These are phyloP conservation scores for Spongilla lacustris DNA, from an alignment of 37 sponge, comb jelly and placozoan genomes.

Conservation along the genomic window DNA sequence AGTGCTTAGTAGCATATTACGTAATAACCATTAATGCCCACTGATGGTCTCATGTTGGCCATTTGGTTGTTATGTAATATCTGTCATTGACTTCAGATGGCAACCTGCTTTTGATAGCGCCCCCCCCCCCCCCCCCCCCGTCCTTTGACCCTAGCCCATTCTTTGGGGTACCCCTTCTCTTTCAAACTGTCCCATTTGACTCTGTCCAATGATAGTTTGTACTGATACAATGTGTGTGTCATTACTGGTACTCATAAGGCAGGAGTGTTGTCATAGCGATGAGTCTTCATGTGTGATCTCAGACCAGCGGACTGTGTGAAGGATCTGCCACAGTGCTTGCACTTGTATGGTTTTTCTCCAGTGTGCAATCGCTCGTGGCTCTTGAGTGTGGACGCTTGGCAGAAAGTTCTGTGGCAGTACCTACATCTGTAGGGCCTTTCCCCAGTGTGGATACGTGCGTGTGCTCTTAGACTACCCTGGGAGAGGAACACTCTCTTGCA, in stretches of 20 bases:
- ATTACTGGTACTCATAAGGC: background rate
- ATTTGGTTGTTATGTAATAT: too few species aligned
- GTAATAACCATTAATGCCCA: too few species aligned
- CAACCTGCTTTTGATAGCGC: too few species aligned
- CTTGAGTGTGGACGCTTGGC: constrained; percentile 63
- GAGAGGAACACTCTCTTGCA: constrained; percentile 72
- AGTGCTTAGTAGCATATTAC: too few species aligned
- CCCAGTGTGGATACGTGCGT: constrained; percentile 78
- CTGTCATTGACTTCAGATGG: too few species aligned
- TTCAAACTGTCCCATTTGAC: too few species aligned
- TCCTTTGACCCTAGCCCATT: too few species aligned
- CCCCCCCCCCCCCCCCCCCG: too few species aligned
- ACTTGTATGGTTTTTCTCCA: constrained; percentile 84
- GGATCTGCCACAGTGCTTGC: constrained; percentile 62
- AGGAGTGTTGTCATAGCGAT: constrained; percentile 27
- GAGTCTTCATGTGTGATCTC: constrained; percentile 75
- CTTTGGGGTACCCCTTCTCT: too few species aligned
- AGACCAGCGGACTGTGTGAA: constrained; percentile 84
- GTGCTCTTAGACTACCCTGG: constrained; percentile 69
- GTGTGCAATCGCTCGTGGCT: constrained; percentile 78
- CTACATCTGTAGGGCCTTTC: constrained; percentile 79
- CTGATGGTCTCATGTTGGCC: too few species aligned
- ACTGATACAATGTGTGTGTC: background rate
- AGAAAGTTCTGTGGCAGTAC: constrained; percentile 69
- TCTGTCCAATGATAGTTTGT: too few species aligned